Base-by-base conservation (phyloP, 1,140 invertebrate genomes). In the Parasteatoda tepidariorum region DNA sequence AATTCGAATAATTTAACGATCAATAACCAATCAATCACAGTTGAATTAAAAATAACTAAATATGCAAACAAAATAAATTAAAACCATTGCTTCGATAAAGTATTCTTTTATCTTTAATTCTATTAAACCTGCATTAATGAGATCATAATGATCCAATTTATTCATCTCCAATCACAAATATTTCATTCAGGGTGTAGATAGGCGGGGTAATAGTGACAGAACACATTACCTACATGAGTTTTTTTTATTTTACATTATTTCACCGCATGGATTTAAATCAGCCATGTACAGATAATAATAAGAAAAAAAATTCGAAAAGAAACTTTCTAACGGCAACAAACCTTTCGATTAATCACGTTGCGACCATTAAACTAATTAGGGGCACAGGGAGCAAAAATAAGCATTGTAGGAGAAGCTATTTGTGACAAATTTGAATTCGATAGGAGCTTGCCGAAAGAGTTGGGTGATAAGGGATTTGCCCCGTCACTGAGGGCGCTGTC, bases 111-210 rank as follows among this genome's bases (percentile, higher is more conserved):
- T 67, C 15, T 38, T 9, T 0, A 1, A 13, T 9, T 33, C 34
- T 11, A 24, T 34, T 41, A 71, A 71, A 55, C 66, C 18, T 3
- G 9, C 26, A 26, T 71, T 71, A 74, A 74, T 61, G 71, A 74
- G 71, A 74, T 74, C 54, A 74, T 74, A 74, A 74, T 74, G 71
- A 74, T 61, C 71, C 71, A 74, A 34, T 74, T 74, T 33, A 74
- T 61, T 74, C 55, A 30, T 26, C 71, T 34, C 31, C 22, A 26
- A 61, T 61, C 41, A 71, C 66, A 67, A 67, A 67, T 34, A 34
- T 31, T 38, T 22, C n/a, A n/a, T n/a, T n/a, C n/a, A n/a, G n/a
- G n/a, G n/a, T n/a, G n/a, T 38, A 67, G 34, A 67, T 31, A 67
- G 33, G 33, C 11, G 26, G 30, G 38, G n/a, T 22, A 31, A 71